Evolutionary conservation across 2,113 vertebrate species (phyloP), one percentile per base, ranked within the genome.

Genomic region (Bombycilla garrulus): DNA sequence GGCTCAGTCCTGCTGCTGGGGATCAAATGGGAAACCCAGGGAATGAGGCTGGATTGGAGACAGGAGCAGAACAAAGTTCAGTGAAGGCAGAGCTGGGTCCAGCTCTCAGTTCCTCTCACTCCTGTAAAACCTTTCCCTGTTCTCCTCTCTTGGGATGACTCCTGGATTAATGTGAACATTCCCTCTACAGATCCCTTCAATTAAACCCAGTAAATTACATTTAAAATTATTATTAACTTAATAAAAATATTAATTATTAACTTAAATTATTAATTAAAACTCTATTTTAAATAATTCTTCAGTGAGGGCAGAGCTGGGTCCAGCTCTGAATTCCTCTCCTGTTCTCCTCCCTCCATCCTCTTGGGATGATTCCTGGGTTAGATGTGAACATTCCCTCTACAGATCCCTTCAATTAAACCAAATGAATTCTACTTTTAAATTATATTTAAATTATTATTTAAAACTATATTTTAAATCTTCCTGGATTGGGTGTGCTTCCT

Each of bases 211-310:
- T 15, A 1, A 25, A 48, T 20, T 20, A 4, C 10, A 8, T 28
- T 15, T 8, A 8, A 48, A 26, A 69, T 15, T 4, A 1, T 3
- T n/a, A n/a, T n/a, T n/a, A n/a, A n/a, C n/a, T n/a, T n/a, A n/a
- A n/a, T n/a, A n/a, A n/a, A n/a, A n/a, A n/a, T n/a, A n/a, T n/a
- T n/a, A n/a, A n/a, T n/a, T n/a, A n/a, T n/a, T n/a, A n/a, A n/a
- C n/a, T n/a, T n/a, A 50, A 50, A 36, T 38, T 4, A 9, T 12
- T 8, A 29, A 51, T 67, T 36, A 11, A 48, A 48, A 21, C 10
- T 19, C 0, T 48, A 28, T 48, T 67, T 48, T 7, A 11, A 15
- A 21, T 14, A 10, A n/a, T 18, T n/a, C 5, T 26, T 60, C 58
- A 38, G 24, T 16, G n/a, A 60, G 16, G 58, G 35, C 35, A 38